Evolutionary conservation across 1,140 invertebrate species (phyloP), one percentile per base, ranked within the genome.

Genomic region (Bradysia coprophila): DNA sequence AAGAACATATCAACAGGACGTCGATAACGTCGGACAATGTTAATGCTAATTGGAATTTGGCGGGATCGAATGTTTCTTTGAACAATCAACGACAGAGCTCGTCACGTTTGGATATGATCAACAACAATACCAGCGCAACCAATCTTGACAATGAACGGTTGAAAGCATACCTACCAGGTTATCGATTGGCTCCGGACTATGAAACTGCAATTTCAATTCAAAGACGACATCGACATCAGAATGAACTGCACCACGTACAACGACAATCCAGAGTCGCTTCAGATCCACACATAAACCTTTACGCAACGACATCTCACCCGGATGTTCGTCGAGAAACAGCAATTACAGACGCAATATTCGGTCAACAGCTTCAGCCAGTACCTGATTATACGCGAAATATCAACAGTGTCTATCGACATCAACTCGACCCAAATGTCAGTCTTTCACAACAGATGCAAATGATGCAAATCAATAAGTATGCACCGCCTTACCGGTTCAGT

Each of bases 181-280:
- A 95, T 59, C 74, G 90, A 24, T 84, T 81, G 19, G 87, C 88
- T 2, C 91, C 91, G 0, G 89, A 93, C 60, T 96, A 96, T 57
- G 87, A 94, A 54, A 89, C 87, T 0, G 89, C 91, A 4, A 73
- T 96, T 37, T 82, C 84, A 58, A 75, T 84, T 54, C 82, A 81
- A 51, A 81, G 81, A 54, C 65, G 69, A 36, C 63, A 60, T 36
- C 33, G 57, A 24, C 24, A 13, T 8, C 6, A 8, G 13, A 28
- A 28, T 36, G 6, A 6, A 10, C 10, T n/a, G 6, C 5, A n/a
- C 6, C 10, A 16, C 5, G 10, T 36, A 6, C 6, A 36, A 36
- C 34, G n/a, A n/a, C 2, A 10, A n/a, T 21, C 37, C n/a, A 16
- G 15, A 6, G 6, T 21, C 5, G 9, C 21, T 19, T 31, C 40